phyloP scores from a whole-genome alignment of 2,888 invertebrate species.

The Sarcophaga rosellei region DNA sequence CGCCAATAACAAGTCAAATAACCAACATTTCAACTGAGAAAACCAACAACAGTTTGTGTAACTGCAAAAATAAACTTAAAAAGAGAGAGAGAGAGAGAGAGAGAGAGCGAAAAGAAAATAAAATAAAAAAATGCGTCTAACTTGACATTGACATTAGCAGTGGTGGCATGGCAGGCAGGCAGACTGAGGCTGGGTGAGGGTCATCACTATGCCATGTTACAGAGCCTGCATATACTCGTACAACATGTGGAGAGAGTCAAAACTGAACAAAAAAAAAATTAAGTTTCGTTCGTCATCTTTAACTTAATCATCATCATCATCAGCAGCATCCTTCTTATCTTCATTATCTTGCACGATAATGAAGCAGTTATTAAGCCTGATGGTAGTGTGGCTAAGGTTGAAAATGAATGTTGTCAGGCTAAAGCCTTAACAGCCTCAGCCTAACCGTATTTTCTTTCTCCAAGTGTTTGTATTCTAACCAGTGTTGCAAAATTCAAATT shows the following conservation, averaged over 20 bases:
- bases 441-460: no score
- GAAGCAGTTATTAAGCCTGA: not conserved
- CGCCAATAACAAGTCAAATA: constrained; percentile 19
- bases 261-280: constrained; percentile 9
- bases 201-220: not conserved
- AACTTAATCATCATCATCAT: constrained; percentile 24
- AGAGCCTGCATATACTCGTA: not conserved
- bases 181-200: not conserved
- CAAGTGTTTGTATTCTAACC: not conserved
- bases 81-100: no score
- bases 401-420: no score
- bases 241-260: not conserved
- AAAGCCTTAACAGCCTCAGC: no score
- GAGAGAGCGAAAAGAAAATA: not conserved
- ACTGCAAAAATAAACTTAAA: constrained; percentile 30
- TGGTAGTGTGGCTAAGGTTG: not conserved
- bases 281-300: constrained; percentile 35
- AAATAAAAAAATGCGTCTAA: constrained; percentile 53
- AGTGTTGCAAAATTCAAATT: no score
- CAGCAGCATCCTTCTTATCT: not conserved
- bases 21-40: constrained; percentile 2
- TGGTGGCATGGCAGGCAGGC: constrained; percentile 41
- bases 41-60: constrained; percentile 39
- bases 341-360: not conserved
- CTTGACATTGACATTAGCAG: constrained; percentile 61